Evolutionary conservation across 2,888 invertebrate species (phyloP).

Genomic region (Drosophila leonis): DNA sequence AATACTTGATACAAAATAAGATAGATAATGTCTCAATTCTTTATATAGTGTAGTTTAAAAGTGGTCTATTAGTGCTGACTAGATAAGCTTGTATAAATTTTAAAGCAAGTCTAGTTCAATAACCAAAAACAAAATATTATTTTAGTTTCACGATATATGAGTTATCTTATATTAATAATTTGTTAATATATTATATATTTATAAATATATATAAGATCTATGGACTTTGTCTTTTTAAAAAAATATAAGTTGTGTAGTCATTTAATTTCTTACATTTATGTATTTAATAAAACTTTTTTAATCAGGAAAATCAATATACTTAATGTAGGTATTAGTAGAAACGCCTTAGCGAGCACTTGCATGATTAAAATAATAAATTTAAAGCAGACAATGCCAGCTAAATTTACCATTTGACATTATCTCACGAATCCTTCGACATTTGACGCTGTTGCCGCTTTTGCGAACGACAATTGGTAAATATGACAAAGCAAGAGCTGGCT

Average conservation of each 20-base stretch:
- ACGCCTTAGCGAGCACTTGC: neutral
- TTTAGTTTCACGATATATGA: too few relatives aligned
- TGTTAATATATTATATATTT: too few relatives aligned
- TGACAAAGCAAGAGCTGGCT: neutral
- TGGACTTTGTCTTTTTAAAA: too few relatives aligned
- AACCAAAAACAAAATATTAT: too few relatives aligned
- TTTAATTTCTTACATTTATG: too few relatives aligned
- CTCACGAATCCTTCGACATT: neutral
- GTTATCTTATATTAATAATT: too few relatives aligned
- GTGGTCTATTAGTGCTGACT: too few relatives aligned
- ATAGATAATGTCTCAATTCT: neutral
- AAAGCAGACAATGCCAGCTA: neutral
- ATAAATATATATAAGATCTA: too few relatives aligned
- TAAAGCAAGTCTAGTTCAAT: neutral
- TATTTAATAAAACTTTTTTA: neutral
- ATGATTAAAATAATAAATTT: neutral
- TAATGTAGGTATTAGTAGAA: neutral
- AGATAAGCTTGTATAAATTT: neutral
- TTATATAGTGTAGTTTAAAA: neutral
- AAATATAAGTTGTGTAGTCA: too few relatives aligned
- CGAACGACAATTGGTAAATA: neutral
- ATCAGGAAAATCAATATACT: neutral
- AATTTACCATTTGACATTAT: neutral
- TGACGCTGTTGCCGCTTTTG: neutral
- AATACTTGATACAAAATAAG: neutral